These are phyloP conservation scores for Setipinna tenuifilis DNA, from an alignment of 2,797 vertebrate genomes.

Conservation along the genomic window DNA sequence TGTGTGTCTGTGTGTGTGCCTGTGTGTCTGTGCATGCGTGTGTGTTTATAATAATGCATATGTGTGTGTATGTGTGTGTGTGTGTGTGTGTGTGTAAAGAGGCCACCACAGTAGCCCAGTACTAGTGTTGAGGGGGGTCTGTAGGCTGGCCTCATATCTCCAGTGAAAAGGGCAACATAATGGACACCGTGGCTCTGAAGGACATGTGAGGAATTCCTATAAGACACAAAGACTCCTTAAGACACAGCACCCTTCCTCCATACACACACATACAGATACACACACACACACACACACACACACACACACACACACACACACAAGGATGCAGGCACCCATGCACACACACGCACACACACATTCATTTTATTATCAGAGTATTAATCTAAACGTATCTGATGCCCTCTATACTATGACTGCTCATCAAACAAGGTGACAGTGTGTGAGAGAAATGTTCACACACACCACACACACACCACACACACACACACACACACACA, in stretches of 20 bases:
- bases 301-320: no score
- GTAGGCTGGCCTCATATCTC: neutral
- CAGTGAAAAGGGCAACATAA: neutral
- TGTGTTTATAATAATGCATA: neutral
- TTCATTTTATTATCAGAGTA: no score
- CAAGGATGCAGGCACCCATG: no score
- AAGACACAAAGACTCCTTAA: neutral
- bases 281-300: no score
- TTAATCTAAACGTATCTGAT: no score
- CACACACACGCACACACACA: no score
- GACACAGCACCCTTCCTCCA: neutral
- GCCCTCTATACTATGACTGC: no score
- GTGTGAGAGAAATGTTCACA: no score
- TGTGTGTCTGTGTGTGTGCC: neutral
- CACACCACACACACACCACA: conserved; percentile 9
- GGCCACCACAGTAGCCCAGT: no score
- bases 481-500: conserved; percentile 3
- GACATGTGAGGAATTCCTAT: neutral
- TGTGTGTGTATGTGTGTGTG: neutral
- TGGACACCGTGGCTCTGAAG: neutral
- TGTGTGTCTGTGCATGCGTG: neutral
- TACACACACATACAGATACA: neutral
- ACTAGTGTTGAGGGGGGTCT: neutral
- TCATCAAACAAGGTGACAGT: no score
- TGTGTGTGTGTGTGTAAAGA: neutral